Evolutionary conservation across 2,888 invertebrate species (phyloP), one percentile per base, ranked within the genome.

Genomic region (Himalopsyche tibetana): DNA sequence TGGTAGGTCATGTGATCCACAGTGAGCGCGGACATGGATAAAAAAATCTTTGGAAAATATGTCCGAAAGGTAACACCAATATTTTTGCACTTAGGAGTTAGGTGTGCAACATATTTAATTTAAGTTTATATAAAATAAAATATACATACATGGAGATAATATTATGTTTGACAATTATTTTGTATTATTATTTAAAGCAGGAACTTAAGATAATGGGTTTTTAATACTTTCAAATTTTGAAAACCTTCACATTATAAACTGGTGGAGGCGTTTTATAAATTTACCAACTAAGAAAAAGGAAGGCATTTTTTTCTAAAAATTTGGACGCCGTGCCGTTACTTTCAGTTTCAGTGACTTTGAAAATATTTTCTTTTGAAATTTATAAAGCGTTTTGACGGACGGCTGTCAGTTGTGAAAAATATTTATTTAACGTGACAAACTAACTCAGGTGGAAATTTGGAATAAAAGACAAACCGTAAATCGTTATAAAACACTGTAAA

Each of bases 341-440:
- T 74, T 74, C 36, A 38, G 74, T 19, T 74, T 74, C 36, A 38
- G 74, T 74, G 74, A 74, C 74, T 74, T 74, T 56, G 19, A 63
- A 19, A 63, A 63, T 9, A 80, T 80, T 80, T 63, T 82, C 82
- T 55, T 81, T 81, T 63, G 5, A 28, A 42, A 82, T 28, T 55
- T 82, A 38, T 17, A 36, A 19, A n/a, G n/a, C 4, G 79, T 17
- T 45, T 36, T 85, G 85, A 85, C 82, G 79, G 82, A 85, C 55
- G 79, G 38, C 82, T 85, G 85, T 85, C 85, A 74, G 82, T 79
- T 82, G 45, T 82, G 85, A 85, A 79, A 74, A 85, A 85, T 85
- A 82, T 55, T 74, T 85, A 40, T 85, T 82, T 82, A 85, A 85
- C 82, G 85, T 38, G 85, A 85, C 85, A 74, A 74, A 36, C 36